A percentile compares a stretch with the other conserved stretches of the same genome.
phyloP scores from a whole-genome alignment of 1,140 invertebrate genomes.

The Prorops nasuta region DNA sequence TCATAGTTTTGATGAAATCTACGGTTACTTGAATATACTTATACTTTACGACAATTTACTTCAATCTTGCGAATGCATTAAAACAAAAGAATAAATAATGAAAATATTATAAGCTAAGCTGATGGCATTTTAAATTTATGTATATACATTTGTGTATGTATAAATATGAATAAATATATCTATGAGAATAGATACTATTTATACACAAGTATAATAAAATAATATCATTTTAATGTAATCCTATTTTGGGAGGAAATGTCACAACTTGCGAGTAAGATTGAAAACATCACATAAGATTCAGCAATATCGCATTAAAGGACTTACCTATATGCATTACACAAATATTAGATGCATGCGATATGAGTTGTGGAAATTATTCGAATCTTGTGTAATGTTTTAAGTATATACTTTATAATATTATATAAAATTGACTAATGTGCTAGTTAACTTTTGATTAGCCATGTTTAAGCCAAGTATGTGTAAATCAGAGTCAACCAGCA shows the following conservation, averaged over 20 bases:
- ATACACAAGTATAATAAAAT: constrained; percentile 19
- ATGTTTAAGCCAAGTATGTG: constrained; percentile 43
- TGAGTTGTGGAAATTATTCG: too few species aligned
- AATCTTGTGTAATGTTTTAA: too few species aligned
- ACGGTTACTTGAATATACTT: constrained; percentile 55
- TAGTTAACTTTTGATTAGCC: constrained; percentile 30
- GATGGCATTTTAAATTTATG: constrained; percentile 37
- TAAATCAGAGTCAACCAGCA: constrained; percentile 47
- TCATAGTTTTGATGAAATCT: constrained; percentile 45
- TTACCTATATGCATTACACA: too few species aligned
- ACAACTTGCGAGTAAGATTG: constrained; percentile 22
- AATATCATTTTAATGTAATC: constrained; percentile 24
- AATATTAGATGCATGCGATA: too few species aligned
- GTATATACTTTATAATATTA: too few species aligned
- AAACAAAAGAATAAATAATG: constrained; percentile 47
- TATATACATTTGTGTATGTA: constrained; percentile 20
- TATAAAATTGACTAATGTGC: constrained; percentile 28
- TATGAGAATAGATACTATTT: not conserved
- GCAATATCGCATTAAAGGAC: too few species aligned
- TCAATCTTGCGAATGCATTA: constrained; percentile 55
- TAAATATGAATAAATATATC: constrained; percentile 6
- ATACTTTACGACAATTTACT: constrained; percentile 56
- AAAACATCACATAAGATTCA: constrained; percentile 21
- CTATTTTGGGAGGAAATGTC: constrained; percentile 18
- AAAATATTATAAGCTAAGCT: constrained; percentile 53